Conservation (phyloP, 2,113 vertebrate species). For the Aptenodytes patagonicus region DNA sequence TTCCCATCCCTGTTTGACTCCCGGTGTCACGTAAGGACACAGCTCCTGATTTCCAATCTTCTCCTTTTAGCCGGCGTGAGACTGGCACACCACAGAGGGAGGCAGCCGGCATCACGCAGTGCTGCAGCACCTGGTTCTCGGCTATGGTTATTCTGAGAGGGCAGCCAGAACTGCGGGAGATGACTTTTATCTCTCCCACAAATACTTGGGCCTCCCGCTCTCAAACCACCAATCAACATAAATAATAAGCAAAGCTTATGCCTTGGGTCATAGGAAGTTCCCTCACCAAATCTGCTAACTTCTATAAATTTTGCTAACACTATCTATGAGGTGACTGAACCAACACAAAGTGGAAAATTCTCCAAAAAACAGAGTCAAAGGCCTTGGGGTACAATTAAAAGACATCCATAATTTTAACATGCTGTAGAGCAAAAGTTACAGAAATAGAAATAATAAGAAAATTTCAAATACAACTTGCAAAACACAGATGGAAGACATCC, state of each 20-base stretch:
- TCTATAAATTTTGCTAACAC: background rate
- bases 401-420: background rate
- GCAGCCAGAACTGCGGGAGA: background rate
- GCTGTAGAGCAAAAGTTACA: background rate
- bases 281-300: background rate
- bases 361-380: background rate
- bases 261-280: background rate
- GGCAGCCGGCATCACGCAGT: accelerated
- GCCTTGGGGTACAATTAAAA: background rate
- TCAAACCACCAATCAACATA: background rate
- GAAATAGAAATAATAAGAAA: background rate
- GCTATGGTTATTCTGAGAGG: background rate
- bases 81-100: background rate
- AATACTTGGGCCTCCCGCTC: background rate
- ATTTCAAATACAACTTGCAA: background rate
- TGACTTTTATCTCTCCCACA: background rate
- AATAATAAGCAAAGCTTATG: background rate
- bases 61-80: background rate
- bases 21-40: background rate
- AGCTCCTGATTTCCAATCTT: background rate
- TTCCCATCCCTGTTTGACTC: background rate
- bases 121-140: conserved; percentile 5
- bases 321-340: background rate
- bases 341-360: background rate
- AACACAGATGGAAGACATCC: background rate